Base-by-base conservation (phyloP, 2,113 vertebrate genomes). In the Motacilla alba region DNA sequence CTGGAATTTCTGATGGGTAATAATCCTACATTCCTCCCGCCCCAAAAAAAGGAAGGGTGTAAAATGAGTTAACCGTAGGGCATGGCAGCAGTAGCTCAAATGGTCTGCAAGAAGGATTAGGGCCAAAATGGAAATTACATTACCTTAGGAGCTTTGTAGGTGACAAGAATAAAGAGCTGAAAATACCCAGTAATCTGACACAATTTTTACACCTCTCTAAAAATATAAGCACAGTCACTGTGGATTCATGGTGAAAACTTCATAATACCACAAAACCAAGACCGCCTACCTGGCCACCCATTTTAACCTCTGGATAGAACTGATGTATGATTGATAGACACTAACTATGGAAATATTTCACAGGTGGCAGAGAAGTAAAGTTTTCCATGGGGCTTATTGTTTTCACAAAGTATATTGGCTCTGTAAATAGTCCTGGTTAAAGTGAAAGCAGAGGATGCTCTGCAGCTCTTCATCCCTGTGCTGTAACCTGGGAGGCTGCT, bases 241-340 rank as follows among this genome's bases (percentile, higher is more conserved):
- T 3, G 59, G 90, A 70, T 92, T 76, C 58, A 18, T 31, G 28
- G 59, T 55, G 44, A 94, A 72, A 78, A 60, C 49, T 74, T 89
- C 33, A 8, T 78, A 89, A 92, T 60, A 72, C 64, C 91, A 87
- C 80, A 95, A 94, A 95, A 74, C 44, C 77, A 81, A 78, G 43
- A 33, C 76, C 22, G 15, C 86, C 91, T 87, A 95, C 86, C 64
- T 2, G 3, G 31, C 24, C 6, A 3, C 41, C 47, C 35, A 4
- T 76, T 89, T 92, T 89, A 89, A 70, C 50, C 46, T 87, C 56
- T 72, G 60, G 47, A 31, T 31, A 91, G 62, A 91, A 39, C 28
- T 35, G 47, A 23, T 82, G 73, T 56, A 24, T 67, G 37, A 44
- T 55, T 90, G 87, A 86, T 64, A 89, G 60, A 37, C 53, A 64